These are phyloP conservation scores for Colius striatus DNA, from an alignment of 2,113 vertebrate genomes.

Conservation along the genomic window DNA sequence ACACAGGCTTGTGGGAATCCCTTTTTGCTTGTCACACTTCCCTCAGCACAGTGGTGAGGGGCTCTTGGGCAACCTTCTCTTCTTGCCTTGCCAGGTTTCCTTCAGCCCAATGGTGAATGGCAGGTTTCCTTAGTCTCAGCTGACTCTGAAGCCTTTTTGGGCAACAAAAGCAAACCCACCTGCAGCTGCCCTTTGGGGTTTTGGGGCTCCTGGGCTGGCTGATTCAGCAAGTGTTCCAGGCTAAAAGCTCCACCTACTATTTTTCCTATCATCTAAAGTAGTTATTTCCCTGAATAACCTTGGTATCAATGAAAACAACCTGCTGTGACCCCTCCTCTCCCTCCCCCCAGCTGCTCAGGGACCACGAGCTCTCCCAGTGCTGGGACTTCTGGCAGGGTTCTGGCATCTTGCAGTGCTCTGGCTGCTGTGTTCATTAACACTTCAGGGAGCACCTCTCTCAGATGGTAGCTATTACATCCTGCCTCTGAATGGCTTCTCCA, in stretches of 20 bases:
- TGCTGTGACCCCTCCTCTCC: too few relatives aligned
- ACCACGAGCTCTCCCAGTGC: neutral
- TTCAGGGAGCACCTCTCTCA: neutral
- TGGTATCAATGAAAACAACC: neutral
- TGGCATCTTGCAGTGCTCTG: neutral
- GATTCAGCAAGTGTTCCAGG: neutral
- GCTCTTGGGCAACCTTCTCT: neutral
- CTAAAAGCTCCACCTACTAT: rapidly evolving
- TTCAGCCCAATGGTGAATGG: rapidly evolving
- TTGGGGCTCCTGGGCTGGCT: neutral
- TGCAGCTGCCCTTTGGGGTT: neutral
- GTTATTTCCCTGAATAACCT: neutral
- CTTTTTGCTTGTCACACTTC: neutral
- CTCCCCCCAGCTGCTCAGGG: neutral
- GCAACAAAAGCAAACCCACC: neutral
- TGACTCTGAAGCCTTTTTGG: neutral
- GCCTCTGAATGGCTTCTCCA: neutral
- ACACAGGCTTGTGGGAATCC: rapidly evolving
- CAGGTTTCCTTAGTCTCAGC: neutral
- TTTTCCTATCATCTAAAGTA: neutral
- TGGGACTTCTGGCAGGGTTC: neutral
- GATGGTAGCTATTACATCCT: neutral
- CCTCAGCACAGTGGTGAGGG: rapidly evolving
- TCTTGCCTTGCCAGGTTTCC: neutral
- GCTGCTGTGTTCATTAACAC: neutral